phyloP scores from a whole-genome alignment of 53 echinoderm and acorn worm genomes.

The Apostichopus leukothele region DNA sequence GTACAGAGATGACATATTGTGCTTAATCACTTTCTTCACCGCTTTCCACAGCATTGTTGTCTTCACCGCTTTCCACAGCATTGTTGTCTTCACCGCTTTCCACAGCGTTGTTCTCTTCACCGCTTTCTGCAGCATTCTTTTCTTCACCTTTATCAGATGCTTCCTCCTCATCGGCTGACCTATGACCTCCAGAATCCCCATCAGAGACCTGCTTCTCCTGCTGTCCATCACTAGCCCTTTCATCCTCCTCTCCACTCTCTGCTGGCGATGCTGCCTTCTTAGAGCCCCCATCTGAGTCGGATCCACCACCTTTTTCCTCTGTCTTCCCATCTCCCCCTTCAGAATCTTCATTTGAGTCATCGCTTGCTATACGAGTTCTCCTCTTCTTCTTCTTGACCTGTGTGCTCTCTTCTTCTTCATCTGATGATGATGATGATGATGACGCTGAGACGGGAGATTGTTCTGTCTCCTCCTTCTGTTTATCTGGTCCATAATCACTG shows the following conservation, averaged over 20 bases:
- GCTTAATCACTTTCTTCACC: constrained; percentile 40
- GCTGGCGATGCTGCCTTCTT: neutral
- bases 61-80: constrained; percentile 53
- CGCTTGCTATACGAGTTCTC: constrained; percentile 39
- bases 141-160: constrained; percentile 23
- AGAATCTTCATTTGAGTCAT: constrained; percentile 47
- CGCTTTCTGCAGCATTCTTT: constrained; percentile 47
- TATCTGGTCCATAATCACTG: constrained; percentile 42
- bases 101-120: constrained; percentile 62
- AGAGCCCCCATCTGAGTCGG: constrained; percentile 44
- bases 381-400: constrained; percentile 41
- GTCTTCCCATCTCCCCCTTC: constrained; percentile 41
- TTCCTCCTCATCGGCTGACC: constrained; percentile 44
- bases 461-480: constrained; percentile 33
- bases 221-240: constrained; percentile 18
- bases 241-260: constrained; percentile 39
- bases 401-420: constrained; percentile 9
- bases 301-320: constrained; percentile 32
- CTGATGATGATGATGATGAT: neutral
- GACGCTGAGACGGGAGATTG: neutral
- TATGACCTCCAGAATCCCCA: constrained; percentile 40
- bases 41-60: constrained; percentile 52
- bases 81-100: constrained; percentile 55
- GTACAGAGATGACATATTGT: no score
- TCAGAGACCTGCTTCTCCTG: constrained; percentile 36